These are phyloP conservation scores for Conger conger DNA, from an alignment of 2,113 vertebrate species.

Conservation along the genomic window DNA sequence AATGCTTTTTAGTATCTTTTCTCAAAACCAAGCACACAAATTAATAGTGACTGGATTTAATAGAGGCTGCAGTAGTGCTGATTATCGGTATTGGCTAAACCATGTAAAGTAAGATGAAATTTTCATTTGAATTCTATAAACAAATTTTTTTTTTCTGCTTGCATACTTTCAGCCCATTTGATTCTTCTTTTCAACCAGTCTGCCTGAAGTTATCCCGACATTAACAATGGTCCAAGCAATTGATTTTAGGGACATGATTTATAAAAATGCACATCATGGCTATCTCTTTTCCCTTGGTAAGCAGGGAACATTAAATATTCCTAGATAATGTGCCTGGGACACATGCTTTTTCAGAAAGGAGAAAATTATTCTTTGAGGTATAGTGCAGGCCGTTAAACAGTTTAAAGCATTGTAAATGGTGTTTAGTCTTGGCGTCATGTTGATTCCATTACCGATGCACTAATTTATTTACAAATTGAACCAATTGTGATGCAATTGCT, in stretches of 20 bases:
- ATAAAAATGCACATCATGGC: neutral
- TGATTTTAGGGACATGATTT: conserved; percentile 16
- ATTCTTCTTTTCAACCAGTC: neutral
- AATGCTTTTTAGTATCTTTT: too few species aligned
- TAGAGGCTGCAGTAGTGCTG: too few species aligned
- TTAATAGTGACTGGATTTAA: too few species aligned
- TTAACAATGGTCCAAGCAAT: neutral
- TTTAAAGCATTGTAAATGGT: neutral
- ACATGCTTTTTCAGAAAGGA: neutral
- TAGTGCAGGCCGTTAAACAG: neutral
- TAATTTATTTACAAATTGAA: conserved; percentile 24
- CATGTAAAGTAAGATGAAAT: too few species aligned
- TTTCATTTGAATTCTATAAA: too few species aligned
- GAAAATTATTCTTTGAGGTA: conserved; percentile 1
- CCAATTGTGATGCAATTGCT: conserved; percentile 38
- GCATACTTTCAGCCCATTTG: too few species aligned
- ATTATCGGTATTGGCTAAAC: too few species aligned
- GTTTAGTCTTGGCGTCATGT: conserved; percentile 30
- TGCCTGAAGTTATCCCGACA: neutral
- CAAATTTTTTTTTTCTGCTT: too few species aligned
- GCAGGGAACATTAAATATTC: conserved; percentile 27
- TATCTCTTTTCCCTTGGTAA: conserved; percentile 20
- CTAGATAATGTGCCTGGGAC: conserved; percentile 15
- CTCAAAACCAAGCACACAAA: too few species aligned
- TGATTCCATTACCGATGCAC: conserved; percentile 27